These are phyloP conservation scores for Oeneis ivallda DNA, from an alignment of 2,888 invertebrate species.

Conservation along the genomic window DNA sequence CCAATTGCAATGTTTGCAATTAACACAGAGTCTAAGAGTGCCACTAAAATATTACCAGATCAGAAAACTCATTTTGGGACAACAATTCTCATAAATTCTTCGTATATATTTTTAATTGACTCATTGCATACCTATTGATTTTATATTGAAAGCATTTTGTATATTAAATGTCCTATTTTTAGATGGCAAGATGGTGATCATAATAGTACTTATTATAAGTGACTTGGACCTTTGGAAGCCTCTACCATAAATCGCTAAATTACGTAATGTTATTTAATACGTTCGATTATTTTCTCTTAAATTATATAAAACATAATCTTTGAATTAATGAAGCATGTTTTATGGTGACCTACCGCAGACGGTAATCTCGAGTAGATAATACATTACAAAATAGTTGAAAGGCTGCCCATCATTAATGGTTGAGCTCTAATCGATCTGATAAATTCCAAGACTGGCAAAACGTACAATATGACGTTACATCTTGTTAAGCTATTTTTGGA, in stretches of 20 bases:
- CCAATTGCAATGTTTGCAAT: too few relatives aligned
- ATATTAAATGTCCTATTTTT: too few relatives aligned
- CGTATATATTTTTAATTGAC: too few relatives aligned
- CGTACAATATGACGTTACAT: too few relatives aligned
- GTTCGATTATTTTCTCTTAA: slow-evolving; percentile 22
- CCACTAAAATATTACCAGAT: too few relatives aligned
- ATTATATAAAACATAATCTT: slow-evolving; percentile 24
- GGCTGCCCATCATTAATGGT: not conserved
- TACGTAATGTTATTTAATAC: slow-evolving; percentile 23
- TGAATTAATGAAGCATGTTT: slow-evolving; percentile 24
- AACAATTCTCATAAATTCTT: too few relatives aligned
- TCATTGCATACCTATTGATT: too few relatives aligned
- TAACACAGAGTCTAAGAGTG: too few relatives aligned
- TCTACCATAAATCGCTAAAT: slow-evolving; percentile 28
- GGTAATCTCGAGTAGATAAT: not conserved
- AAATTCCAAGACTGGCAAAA: too few relatives aligned
- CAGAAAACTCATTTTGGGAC: too few relatives aligned
- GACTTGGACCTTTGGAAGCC: slow-evolving; percentile 17
- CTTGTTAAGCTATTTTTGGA: too few relatives aligned
- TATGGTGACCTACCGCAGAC: slow-evolving; percentile 29
- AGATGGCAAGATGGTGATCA: slow-evolving; percentile 1
- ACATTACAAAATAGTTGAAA: not conserved
- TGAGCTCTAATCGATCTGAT: not conserved
- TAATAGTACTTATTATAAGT: slow-evolving; percentile 13
- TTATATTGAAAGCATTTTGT: too few relatives aligned